Percentiles rank a stretch among this genome's conserved stretches.
Conservation (phyloP, 2,888 invertebrate species). For the Malthinus flaveolus region DNA sequence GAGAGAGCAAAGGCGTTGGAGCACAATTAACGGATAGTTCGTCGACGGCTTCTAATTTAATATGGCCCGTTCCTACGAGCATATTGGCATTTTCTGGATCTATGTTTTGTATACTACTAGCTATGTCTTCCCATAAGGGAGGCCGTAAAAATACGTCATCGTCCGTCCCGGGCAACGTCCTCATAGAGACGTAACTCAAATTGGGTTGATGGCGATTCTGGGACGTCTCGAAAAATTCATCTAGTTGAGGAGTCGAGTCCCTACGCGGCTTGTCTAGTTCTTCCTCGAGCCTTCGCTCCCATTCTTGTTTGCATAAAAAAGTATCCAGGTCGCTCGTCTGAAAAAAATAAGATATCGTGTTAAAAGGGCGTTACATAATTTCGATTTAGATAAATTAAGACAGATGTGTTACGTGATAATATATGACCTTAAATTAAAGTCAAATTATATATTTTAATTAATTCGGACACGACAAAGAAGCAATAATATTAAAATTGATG, state of each 20-base stretch:
- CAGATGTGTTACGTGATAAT: too few relatives aligned
- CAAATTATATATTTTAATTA: background rate
- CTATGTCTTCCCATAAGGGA: constrained; percentile 90
- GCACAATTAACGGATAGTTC: constrained; percentile 53
- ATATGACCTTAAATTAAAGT: too few relatives aligned
- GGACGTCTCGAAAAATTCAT: constrained; percentile 66
- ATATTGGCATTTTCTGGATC: constrained; percentile 90
- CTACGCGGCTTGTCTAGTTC: constrained; percentile 61
- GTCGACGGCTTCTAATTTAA: constrained; percentile 79
- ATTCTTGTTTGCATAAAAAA: constrained; percentile 76
- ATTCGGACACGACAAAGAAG: constrained; percentile 4
- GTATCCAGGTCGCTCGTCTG: constrained; percentile 81
- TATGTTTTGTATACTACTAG: constrained; percentile 86
- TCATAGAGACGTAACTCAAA: constrained; percentile 61
- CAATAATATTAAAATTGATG: constrained; percentile 10
- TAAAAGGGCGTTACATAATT: background rate
- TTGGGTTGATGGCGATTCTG: constrained; percentile 34
- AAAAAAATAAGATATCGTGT: constrained; percentile 41
- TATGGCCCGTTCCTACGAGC: constrained; percentile 76
- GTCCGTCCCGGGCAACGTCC: constrained; percentile 61
- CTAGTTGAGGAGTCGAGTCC: constrained; percentile 64
- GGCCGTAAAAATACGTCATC: constrained; percentile 88
- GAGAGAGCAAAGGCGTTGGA: constrained; percentile 73
- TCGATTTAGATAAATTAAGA: background rate
- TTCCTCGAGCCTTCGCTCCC: constrained; percentile 68